Base-by-base conservation (phyloP, 2,113 vertebrate genomes). In the Candoia aspera region DNA sequence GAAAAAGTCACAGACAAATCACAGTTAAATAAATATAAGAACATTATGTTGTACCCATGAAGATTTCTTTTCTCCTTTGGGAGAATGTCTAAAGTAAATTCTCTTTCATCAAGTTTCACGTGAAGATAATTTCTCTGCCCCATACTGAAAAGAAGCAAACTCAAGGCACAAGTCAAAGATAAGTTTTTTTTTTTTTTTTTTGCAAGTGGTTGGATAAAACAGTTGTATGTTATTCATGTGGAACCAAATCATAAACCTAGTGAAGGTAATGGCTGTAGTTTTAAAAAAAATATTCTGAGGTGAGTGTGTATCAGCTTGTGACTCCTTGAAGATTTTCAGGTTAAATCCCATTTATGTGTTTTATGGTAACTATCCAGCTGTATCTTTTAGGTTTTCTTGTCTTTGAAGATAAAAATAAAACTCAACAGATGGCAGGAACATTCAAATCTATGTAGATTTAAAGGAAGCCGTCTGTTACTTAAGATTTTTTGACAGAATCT, bases 361-460 rank as follows among this genome's bases (percentile, higher is more conserved):
- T 88, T 91, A 42, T 62, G 84, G 54, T 0, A 90, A 59, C 24
- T 73, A 37, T 58, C 12, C 90, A 23, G 90, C 53, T 55, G 92
- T 87, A 88, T 84, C 33, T 94, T 29, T 3, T 90, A 92, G 91
- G 87, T 2, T 0, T 11, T 49, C 37, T 85, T 64, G 87, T 93
- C 90, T 90, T 90, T 89, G 85, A 94, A 94, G 62, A 8, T 58
- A 53, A 92, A 93, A 73, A 91, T 92, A 94, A 95, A 90, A 95
- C 93, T 91, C 93, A 95, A 91, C 95, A 95, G 95, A 90, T 96
- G 95, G 96, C 93, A 97, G 94, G 85, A 94, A 94, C 62, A 95
- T 96, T 97, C 93, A 33, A 96, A 96, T 94, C 93, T 95, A n/a
- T 58, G 64, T 5, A 88, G 2, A 85, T 95, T 95, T 93, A 91